Evolutionary conservation across 2,113 vertebrate genomes (phyloP).

Genomic region (Chrysemys picta): DNA sequence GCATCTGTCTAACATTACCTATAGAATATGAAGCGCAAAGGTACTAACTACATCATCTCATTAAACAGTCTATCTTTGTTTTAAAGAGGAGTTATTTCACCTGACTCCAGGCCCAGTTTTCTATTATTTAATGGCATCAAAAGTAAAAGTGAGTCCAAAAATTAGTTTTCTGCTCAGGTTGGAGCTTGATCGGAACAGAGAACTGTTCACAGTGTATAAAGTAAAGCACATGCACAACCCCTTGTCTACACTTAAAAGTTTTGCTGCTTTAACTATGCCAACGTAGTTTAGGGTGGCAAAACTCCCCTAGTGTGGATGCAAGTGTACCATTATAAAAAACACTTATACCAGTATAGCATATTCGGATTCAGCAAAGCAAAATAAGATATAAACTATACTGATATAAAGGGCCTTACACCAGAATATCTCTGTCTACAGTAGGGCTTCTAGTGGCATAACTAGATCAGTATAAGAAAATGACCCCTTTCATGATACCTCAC

Average conservation of each 20-base stretch:
- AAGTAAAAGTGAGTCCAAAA: background rate
- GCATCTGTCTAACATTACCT: background rate
- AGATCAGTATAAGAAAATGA: accelerated
- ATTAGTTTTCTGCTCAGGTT: background rate
- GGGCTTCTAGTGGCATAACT: background rate
- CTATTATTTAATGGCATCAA: background rate
- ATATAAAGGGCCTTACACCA: background rate
- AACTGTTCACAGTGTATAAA: background rate
- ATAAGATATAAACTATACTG: accelerated
- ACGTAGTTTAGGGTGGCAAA: background rate
- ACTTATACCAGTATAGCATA: accelerated
- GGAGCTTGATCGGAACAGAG: background rate
- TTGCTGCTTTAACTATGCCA: background rate
- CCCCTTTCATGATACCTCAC: background rate
- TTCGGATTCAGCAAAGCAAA: background rate
- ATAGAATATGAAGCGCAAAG: background rate
- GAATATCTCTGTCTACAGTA: background rate
- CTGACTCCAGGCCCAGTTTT: background rate
- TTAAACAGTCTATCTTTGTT: background rate
- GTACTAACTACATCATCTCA: background rate
- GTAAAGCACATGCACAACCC: background rate
- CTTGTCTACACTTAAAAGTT: background rate
- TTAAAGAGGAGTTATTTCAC: slow-evolving; percentile 8
- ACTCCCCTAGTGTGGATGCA: background rate
- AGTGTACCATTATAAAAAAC: background rate